phyloP scores from a whole-genome alignment of 2,113 vertebrate species.

The Ctenodactylus gundi region DNA sequence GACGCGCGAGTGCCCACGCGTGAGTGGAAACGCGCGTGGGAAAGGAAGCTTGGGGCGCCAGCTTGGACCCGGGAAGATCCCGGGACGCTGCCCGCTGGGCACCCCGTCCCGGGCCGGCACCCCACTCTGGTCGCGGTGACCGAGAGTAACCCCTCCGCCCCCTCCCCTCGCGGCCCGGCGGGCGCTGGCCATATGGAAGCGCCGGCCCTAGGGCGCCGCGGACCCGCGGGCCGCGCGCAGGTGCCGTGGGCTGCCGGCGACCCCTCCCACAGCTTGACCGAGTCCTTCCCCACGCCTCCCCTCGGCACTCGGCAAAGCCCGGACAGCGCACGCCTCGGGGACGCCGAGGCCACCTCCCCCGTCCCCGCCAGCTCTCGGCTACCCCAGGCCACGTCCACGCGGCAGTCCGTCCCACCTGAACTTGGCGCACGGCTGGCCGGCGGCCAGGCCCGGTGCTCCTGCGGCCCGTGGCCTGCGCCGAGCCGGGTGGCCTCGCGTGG shows the following conservation, averaged over 20 bases:
- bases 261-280: too few relatives aligned
- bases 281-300: too few relatives aligned
- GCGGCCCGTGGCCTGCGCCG: slow-evolving; percentile 28
- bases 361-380: background rate
- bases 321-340: background rate
- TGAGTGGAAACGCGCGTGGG: background rate
- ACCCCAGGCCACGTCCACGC: background rate
- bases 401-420: slow-evolving; percentile 78
- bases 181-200: slow-evolving; percentile 65
- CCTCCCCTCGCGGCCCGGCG: too few relatives aligned
- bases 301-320: background rate
- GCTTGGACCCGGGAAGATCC: background rate
- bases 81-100: background rate
- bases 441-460: slow-evolving; percentile 57
- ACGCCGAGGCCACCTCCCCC: background rate
- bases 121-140: background rate
- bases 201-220: background rate
- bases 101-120: background rate
- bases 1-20: background rate
- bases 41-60: background rate
- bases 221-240: too few relatives aligned
- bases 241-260: background rate
- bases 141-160: slow-evolving; percentile 52
- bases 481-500: background rate
- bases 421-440: slow-evolving; percentile 61